Conservation (phyloP, 2,113 vertebrate species). For the Bungarus multicinctus region DNA sequence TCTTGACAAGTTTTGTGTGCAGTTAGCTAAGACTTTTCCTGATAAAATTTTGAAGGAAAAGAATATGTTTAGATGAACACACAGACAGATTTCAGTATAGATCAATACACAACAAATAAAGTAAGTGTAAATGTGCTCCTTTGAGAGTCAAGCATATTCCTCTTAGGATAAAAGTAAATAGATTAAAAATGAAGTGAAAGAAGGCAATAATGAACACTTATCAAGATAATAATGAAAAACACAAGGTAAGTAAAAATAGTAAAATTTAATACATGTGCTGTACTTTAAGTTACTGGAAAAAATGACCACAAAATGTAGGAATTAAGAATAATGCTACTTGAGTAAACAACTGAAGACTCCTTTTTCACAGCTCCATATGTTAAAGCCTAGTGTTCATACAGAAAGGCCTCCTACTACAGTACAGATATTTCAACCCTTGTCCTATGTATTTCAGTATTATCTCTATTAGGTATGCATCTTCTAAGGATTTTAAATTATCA, state of each 20-base stretch:
- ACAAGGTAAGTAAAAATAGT: conserved; percentile 66
- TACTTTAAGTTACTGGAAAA: conserved; percentile 62
- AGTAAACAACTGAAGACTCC: conserved; percentile 26
- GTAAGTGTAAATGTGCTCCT: not conserved
- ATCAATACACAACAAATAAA: not conserved
- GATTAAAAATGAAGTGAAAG: conserved; percentile 5
- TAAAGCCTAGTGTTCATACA: conserved; percentile 59
- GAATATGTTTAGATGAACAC: not conserved
- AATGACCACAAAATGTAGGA: conserved; percentile 50
- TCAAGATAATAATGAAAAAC: conserved; percentile 65
- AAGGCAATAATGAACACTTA: conserved; percentile 44
- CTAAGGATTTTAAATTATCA: conserved; percentile 50
- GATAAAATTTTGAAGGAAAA: not conserved
- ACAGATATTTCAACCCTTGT: conserved; percentile 46
- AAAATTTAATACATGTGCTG: conserved; percentile 66
- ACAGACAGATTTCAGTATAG: not conserved
- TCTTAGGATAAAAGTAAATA: conserved; percentile 42
- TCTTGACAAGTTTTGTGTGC: not conserved
- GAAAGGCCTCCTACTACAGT: conserved; percentile 57
- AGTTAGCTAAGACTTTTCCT: not conserved
- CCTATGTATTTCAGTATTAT: conserved; percentile 41
- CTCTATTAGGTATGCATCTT: conserved; percentile 43
- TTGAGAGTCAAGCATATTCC: conserved; percentile 8
- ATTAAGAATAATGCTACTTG: conserved; percentile 55
- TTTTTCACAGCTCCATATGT: conserved; percentile 42